Evolutionary conservation across 2,113 vertebrate species (phyloP), one percentile per base, ranked within the genome.

Genomic region (Mormyrus lacerda): DNA sequence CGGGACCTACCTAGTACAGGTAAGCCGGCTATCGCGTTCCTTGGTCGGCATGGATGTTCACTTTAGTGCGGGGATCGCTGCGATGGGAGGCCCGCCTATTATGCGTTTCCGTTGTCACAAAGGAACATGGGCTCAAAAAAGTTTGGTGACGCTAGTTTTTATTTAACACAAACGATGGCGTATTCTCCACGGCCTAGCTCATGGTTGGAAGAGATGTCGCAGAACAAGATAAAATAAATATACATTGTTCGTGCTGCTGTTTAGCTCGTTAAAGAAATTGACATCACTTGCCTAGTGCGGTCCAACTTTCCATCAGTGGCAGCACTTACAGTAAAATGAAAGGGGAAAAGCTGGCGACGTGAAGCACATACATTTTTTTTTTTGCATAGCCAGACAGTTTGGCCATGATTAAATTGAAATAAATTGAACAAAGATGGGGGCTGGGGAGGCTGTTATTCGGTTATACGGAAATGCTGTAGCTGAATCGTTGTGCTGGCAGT

Each of bases 1-100:
- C 82, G 95, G 94, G 94, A 91, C 94, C 47, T 94, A 93, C 93
- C 91, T 96, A 91, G 95, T 94, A 92, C 94, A 96, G 96, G 96
- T 96, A 95, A 96, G 95, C 91, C 91, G 65, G 45, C 58, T 88
- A 35, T 79, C n/a, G 89, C 85, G 90, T 88, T 50, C 86, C 6
- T 21, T 0, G 50, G 19, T 86, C 90, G 90, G 92, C 9, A 1
- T 39, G 15, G 6, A 24, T 35, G 84, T 53, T 2, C 7, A 95
- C 90, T 13, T 87, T 90, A 96, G 93, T 39, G 90, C 95, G 93
- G 79, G 93, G 96, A 93, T 94, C 17, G 21, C 50, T 89, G 91
- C 90, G 90, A 48, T 88, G 85, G 21, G 35, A 89, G 95, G 96
- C 95, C 95, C 95, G 89, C 90, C n/a, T 87, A 90, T 90, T 87